Evolutionary conservation across 1,140 invertebrate species (phyloP), one percentile per base, ranked within the genome.

Genomic region (Polypedilum vanderplanki): DNA sequence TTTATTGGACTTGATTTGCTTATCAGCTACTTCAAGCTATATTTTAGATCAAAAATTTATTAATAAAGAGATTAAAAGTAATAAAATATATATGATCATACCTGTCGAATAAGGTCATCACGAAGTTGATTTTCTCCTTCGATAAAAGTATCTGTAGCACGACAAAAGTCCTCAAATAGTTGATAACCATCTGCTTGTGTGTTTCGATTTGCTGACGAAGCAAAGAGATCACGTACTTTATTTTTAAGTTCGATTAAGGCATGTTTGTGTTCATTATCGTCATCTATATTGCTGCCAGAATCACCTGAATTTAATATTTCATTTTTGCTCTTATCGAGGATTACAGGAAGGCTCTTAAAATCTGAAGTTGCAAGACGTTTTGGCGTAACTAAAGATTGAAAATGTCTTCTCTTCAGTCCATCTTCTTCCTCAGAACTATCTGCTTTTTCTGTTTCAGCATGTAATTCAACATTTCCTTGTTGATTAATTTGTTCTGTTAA

Each of bases 21-120:
- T 91, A 83, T 93, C 91, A 33, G 92, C 90, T 64, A 89, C 90
- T 77, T 90, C 89, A 78, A 93, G 87, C 91, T 94, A 79, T 24
- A 5, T 33, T 33, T 3, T 15, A 7, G 15, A 15, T 57, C 10
- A 57, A 57, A n/a, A n/a, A 57, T 15, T 33, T 4, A n/a, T 57
- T 57, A 57, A 57, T 12, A 57, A 12, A n/a, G 1, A 46, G 15
- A 46, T 3, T 46, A n/a, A 17, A 18, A 22, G 15, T 64, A 75
- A 40, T 17, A 33, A 70, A 67, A 12, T 57, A n/a, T 24, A n/a
- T 18, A 20, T 1, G 1, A 33, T 33, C 5, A 81, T 82, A 92
- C 91, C 88, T 93, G 91, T 74, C 88, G 87, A 76, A 88, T 84
- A 41, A 92, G 81, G 82, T 93, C 91, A 78, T 90, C 87, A 74